phyloP scores from a whole-genome alignment of 2,113 vertebrate genomes.

The Cettia cetti region DNA sequence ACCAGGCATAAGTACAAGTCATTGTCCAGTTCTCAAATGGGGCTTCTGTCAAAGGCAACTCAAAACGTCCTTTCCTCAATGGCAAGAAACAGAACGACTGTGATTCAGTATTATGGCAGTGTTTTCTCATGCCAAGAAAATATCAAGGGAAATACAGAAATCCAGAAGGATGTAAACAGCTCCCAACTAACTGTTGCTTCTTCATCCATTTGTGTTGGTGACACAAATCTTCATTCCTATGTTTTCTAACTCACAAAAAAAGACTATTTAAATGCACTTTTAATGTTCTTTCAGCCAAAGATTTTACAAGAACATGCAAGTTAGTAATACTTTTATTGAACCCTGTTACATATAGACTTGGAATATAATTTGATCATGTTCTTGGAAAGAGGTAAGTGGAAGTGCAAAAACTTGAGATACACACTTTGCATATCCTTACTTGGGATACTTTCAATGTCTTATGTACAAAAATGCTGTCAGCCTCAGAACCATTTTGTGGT shows the following conservation, averaged over 20 bases:
- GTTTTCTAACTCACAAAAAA: not conserved
- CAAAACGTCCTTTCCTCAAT: not conserved
- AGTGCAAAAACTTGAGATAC: not conserved
- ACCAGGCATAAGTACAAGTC: not conserved
- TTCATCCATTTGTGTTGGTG: not conserved
- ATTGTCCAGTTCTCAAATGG: not conserved
- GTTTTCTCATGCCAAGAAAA: not conserved
- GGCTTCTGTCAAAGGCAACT: not conserved
- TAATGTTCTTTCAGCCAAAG: not conserved
- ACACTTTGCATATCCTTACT: not conserved
- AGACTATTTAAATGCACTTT: not conserved
- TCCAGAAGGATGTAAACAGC: not conserved
- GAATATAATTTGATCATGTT: not conserved
- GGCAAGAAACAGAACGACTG: not conserved
- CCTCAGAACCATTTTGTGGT: not conserved
- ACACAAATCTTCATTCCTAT: not conserved
- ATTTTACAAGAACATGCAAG: not conserved
- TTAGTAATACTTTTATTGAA: not conserved
- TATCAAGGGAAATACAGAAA: not conserved
- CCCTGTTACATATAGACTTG: not conserved
- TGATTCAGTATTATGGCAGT: not conserved
- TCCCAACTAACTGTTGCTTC: not conserved
- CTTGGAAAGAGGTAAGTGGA: not conserved
- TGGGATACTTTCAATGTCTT: not conserved
- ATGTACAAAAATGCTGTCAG: not conserved